These are phyloP conservation scores for Ecdyonurus torrentis DNA, from an alignment of 2,888 invertebrate genomes.

Conservation along the genomic window DNA sequence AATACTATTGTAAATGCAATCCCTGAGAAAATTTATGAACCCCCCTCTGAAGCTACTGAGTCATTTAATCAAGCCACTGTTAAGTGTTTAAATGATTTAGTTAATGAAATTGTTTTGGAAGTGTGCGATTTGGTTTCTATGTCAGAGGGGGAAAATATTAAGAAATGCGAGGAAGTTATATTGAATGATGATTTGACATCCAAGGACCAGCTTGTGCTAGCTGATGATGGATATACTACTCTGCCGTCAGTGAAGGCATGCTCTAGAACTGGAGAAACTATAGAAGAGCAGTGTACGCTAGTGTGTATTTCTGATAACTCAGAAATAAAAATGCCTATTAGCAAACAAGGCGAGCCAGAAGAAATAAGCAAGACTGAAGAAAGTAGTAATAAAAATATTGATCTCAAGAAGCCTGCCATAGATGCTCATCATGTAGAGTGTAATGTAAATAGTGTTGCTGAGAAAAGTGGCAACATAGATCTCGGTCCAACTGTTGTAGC, in stretches of 20 bases:
- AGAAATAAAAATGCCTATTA: not conserved
- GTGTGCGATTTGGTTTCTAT: not conserved
- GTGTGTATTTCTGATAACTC: too few relatives aligned
- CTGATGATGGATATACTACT: too few relatives aligned
- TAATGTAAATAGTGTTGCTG: not conserved
- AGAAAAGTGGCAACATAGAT: not conserved
- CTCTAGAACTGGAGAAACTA: too few relatives aligned
- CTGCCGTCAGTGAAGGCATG: too few relatives aligned
- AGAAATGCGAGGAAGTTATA: not conserved
- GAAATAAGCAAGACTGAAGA: not conserved
- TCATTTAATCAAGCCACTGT: not conserved
- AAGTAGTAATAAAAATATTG: not conserved
- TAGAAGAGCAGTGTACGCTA: too few relatives aligned
- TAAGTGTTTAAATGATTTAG: not conserved
- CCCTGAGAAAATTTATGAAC: too few relatives aligned
- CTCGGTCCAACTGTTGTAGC: not conserved
- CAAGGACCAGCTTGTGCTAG: too few relatives aligned
- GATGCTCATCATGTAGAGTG: not conserved
- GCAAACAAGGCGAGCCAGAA: not conserved
- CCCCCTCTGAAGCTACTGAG: not conserved
- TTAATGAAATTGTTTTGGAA: not conserved
- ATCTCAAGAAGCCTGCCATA: not conserved
- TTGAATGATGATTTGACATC: not conserved
- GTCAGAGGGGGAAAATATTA: not conserved
- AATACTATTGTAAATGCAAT: too few relatives aligned